Evolutionary conservation across 2,888 invertebrate genomes (phyloP), one percentile per base, ranked within the genome.

Genomic region (Drosophila nr. perissopoda): DNA sequence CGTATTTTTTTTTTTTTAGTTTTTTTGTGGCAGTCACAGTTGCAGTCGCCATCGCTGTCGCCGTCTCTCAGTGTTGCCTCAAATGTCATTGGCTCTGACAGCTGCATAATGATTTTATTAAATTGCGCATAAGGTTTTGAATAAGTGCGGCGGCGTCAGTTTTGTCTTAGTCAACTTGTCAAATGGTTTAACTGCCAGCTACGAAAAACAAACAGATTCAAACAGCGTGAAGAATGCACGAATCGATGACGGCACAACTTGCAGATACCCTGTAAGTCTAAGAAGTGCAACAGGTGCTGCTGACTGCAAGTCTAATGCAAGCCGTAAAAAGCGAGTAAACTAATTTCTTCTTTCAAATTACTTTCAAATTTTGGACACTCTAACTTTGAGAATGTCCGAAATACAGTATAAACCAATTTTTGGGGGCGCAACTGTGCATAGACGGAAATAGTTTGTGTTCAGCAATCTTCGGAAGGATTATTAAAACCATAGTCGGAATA

Each of bases 31-130:
- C 40, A 67, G 67, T 63, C 48, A 27, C 73, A 29, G 52, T 78
- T 52, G 79, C 78, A 62, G 52, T 56, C 45, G 64, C 56, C 29
- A 57, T 34, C 34, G 66, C 58, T n/a, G 54, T 54, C 36, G 63
- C 58, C 36, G 59, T 42, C 33, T 62, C 56, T 16, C 45, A 71
- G 80, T 74, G 71, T 80, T 73, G 78, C 76, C 81, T 78, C 76
- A 74, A 79, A 75, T 85, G 83, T 77, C 85, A 83, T 87, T 76
- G 70, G 70, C 72, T 85, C 58, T 81, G 87, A 85, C 87, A 79
- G 73, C 72, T 81, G 85, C 87, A 87, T 85, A 81, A 85, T 85
- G 87, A 87, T 85, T 83, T 77, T 85, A 85, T 87, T 87, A 81
- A 81, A 87, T 85, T 81, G 86, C 83, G 73, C 84, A 69, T 70